Evolutionary conservation across 2,888 invertebrate species (phyloP), one percentile per base, ranked within the genome.

Genomic region (Schizaphis graminum): DNA sequence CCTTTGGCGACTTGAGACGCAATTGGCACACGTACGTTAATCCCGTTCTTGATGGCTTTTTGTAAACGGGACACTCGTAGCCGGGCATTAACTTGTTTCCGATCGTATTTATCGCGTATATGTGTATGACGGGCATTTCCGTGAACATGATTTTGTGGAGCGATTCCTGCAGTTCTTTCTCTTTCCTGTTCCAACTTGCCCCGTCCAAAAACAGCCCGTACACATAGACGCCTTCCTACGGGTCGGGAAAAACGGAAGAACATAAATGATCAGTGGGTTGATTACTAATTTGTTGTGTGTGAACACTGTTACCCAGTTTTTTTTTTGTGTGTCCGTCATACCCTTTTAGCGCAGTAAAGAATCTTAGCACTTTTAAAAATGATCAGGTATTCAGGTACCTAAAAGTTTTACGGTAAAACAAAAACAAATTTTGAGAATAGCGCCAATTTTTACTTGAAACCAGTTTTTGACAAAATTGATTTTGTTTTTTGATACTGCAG

Each of bases 61-160:
- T 77, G 35, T 77, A 77, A 35, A 77, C 77, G 8, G 77, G 77
- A 77, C 77, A 77, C 35, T 35, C 77, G 35, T 77, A 77, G 77
- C 77, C 77, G 35, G 77, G 77, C 77, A 77, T 77, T 21, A 77
- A 21, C 8, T 77, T 77, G 21, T 77, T 77, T 21, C 35, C 77
- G 21, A 77, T 8, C 8, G 35, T 77, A 21, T 57, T 57, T 57
- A 26, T 57, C 57, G 99, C 98, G 95, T 98, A 99, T 95, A 99
- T 98, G 96, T 99, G 99, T 95, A 99, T 98, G 11, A 99, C 98
- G 0, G 99, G 99, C 98, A 99, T 98, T 96, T 98, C 98, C 95
- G 99, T 99, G 96, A 98, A 99, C 11, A 99, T 96, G 8, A 98
- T 96, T 96, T 99, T 99, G 10, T 98, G 97, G 96, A 98, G 98